Percentiles rank a stretch among this genome's conserved stretches.
Conservation (phyloP, 2,113 vertebrate genomes). For the Rhabdornis inornatus region DNA sequence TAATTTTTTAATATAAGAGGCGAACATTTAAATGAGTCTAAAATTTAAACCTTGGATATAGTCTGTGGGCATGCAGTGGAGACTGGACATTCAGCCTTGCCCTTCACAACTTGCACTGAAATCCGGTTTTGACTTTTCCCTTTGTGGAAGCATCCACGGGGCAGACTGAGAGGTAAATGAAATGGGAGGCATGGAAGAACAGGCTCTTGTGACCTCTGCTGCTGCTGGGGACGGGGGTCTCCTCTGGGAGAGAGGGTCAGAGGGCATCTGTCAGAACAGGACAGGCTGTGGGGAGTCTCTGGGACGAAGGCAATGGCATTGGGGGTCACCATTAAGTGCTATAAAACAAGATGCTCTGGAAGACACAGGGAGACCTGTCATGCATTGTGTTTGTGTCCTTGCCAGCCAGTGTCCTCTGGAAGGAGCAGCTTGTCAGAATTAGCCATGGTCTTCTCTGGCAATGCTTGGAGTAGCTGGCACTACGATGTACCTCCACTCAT, state of each 20-base stretch:
- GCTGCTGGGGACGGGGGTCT: not conserved
- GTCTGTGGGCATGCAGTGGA: not conserved
- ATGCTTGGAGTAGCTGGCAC: not conserved
- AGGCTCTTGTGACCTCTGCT: not conserved
- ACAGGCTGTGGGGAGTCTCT: not conserved
- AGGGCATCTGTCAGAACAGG: not conserved
- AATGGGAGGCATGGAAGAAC: not conserved
- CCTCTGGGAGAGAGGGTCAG: not conserved
- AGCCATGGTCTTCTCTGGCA: not conserved
- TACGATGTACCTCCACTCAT: fast-evolving
- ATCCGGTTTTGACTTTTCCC: not conserved
- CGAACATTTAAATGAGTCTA: not conserved
- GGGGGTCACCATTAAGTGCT: not conserved
- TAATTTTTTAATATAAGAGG: not conserved
- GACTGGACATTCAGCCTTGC: not conserved
- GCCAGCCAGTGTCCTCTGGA: not conserved
- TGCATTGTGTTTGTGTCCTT: not conserved
- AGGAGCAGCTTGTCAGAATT: not conserved
- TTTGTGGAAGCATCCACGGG: not conserved
- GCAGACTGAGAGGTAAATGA: not conserved
- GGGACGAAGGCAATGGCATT: not conserved
- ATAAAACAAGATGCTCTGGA: fast-evolving
- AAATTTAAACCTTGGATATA: not conserved
- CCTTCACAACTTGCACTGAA: not conserved
- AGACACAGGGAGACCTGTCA: not conserved